Conservation (phyloP, 2,113 vertebrate species). For the Tringa solitaria region DNA sequence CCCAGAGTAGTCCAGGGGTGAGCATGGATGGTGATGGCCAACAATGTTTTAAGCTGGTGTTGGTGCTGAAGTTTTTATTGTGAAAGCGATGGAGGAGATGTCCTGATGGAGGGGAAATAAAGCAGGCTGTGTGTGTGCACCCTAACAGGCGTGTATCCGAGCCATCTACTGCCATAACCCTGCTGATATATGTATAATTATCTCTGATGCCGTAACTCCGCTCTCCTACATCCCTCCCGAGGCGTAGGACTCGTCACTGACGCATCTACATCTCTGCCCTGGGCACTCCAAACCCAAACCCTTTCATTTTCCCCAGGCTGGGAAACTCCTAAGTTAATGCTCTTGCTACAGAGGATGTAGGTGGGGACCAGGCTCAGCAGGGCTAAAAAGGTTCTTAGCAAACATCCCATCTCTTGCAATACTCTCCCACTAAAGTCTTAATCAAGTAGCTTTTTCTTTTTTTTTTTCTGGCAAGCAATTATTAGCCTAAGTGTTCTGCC, state of each 20-base stretch:
- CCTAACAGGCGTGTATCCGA: background rate
- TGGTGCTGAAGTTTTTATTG: background rate
- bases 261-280: background rate
- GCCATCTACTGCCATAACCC: background rate
- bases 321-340: background rate
- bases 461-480: background rate
- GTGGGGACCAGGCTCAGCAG: background rate
- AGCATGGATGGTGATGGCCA: background rate
- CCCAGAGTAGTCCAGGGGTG: background rate
- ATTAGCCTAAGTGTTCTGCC: background rate
- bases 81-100: background rate
- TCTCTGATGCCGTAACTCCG: background rate
- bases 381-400: background rate
- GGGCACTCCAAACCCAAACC: background rate
- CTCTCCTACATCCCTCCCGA: background rate
- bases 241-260: background rate
- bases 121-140: background rate
- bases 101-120: background rate
- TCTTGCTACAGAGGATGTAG: background rate
- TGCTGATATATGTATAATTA: background rate
- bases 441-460: background rate
- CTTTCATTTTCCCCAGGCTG: background rate
- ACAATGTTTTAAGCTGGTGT: background rate
- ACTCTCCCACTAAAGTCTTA: background rate
- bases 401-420: background rate